A percentile compares a stretch with the other conserved stretches of the same genome.
Evolutionary conservation across 2,888 invertebrate genomes (phyloP).

Genomic region (Campoplex nolae): DNA sequence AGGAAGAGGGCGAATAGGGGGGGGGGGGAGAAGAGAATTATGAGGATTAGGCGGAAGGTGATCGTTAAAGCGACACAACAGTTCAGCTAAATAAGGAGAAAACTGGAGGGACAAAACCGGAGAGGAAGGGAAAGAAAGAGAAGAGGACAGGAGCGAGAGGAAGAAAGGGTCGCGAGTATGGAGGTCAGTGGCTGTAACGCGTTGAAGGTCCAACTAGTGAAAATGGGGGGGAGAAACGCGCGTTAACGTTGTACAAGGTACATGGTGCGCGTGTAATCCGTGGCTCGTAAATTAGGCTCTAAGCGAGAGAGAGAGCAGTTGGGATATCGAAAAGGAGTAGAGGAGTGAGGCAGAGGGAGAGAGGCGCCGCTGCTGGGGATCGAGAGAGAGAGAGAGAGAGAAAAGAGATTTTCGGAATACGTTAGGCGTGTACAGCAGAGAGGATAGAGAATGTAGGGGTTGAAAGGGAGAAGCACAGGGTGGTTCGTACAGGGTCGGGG

Average conservation of each 20-base stretch:
- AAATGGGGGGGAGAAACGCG: not conserved
- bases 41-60: slow-evolving; percentile 53
- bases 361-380: not conserved
- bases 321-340: slow-evolving; percentile 20
- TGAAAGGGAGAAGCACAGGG: slow-evolving; percentile 27
- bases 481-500: slow-evolving; percentile 51
- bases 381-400: slow-evolving; percentile 6
- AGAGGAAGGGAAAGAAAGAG: slow-evolving; percentile 3
- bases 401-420: slow-evolving; percentile 30
- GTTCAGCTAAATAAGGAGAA: slow-evolving; percentile 9
- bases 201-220: slow-evolving; percentile 34
- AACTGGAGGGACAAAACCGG: slow-evolving; percentile 29
- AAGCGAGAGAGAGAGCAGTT: slow-evolving; percentile 19
- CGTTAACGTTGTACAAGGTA: slow-evolving; percentile 57
- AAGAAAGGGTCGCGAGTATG: not conserved
- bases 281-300: slow-evolving; percentile 77
- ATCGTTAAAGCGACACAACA: slow-evolving; percentile 29
- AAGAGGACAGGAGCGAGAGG: not conserved
- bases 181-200: slow-evolving; percentile 4
- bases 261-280: slow-evolving; percentile 76
- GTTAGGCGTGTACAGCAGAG: slow-evolving; percentile 5
- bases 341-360: not conserved
- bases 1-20: not conserved
- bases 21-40: slow-evolving; percentile 28
- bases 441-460: not conserved